A percentile compares a stretch with the other conserved stretches of the same genome.
These are phyloP conservation scores for Cantharis lateralis DNA, from an alignment of 2,888 invertebrate genomes.

Conservation along the genomic window DNA sequence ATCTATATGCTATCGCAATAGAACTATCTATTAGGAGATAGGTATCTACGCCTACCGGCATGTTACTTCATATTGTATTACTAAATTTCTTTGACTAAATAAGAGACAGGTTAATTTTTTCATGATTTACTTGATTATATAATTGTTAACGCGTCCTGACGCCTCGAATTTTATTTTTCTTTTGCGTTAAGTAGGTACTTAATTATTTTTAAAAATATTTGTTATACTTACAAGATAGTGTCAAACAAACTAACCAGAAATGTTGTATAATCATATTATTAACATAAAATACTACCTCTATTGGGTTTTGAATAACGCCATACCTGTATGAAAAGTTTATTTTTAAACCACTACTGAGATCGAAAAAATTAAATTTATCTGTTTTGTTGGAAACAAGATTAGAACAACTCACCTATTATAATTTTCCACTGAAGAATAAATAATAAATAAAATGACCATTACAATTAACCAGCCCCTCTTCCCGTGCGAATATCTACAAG, in stretches of 20 bases:
- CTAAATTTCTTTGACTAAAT: too few species aligned
- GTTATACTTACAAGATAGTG: neutral
- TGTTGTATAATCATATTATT: neutral
- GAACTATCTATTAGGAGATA: too few species aligned
- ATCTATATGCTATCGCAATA: too few species aligned
- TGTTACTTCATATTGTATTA: too few species aligned
- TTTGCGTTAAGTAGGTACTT: neutral
- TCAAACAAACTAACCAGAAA: neutral
- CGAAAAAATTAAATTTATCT: too few species aligned
- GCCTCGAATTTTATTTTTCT: too few species aligned
- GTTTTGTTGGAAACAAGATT: neutral
- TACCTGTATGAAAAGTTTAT: neutral
- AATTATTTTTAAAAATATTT: neutral
- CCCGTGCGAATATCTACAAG: neutral
- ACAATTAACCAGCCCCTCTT: neutral
- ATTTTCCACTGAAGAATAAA: neutral
- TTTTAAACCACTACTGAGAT: too few species aligned
- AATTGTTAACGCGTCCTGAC: too few species aligned
- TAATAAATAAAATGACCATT: neutral
- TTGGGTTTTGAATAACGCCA: conserved; percentile 5
- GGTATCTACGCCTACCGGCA: too few species aligned
- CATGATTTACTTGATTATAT: too few species aligned
- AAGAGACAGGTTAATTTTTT: too few species aligned
- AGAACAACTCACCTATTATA: neutral
- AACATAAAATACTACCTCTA: neutral